phyloP scores from a whole-genome alignment of 2,113 vertebrate species.

The Macrotis lagotis region DNA sequence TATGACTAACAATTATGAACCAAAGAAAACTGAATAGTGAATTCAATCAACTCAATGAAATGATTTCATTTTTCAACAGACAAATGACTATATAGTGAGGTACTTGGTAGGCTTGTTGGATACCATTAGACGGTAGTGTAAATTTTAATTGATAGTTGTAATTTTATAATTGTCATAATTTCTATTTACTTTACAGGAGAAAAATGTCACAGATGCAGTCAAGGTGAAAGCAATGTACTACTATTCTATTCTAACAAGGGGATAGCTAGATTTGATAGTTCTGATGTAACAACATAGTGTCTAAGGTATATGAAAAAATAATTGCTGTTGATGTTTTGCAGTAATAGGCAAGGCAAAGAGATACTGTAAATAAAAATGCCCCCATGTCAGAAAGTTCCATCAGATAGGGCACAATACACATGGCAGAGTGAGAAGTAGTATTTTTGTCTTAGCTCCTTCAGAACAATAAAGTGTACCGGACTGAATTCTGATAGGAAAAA shows the following conservation, averaged over 20 bases:
- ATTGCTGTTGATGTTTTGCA: background rate
- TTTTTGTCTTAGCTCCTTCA: background rate
- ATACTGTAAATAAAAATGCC: background rate
- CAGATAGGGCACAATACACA: background rate
- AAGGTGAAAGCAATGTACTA: background rate
- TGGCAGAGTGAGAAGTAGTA: background rate
- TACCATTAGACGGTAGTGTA: background rate
- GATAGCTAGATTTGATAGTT: background rate
- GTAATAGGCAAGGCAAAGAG: background rate
- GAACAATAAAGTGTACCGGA: background rate
- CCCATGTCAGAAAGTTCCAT: background rate
- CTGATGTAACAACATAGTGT: background rate
- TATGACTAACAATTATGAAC: background rate
- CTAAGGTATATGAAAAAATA: background rate
- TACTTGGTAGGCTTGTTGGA: background rate
- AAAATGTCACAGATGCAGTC: background rate
- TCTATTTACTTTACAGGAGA: background rate
- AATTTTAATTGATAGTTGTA: background rate
- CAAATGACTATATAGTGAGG: background rate
- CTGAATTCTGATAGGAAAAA: background rate
- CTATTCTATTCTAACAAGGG: background rate
- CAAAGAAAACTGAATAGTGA: background rate
- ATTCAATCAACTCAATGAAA: background rate
- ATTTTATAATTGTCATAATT: background rate
- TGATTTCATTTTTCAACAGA: background rate